Base-by-base conservation (phyloP, 2,888 invertebrate species). In the Arge pagana region DNA sequence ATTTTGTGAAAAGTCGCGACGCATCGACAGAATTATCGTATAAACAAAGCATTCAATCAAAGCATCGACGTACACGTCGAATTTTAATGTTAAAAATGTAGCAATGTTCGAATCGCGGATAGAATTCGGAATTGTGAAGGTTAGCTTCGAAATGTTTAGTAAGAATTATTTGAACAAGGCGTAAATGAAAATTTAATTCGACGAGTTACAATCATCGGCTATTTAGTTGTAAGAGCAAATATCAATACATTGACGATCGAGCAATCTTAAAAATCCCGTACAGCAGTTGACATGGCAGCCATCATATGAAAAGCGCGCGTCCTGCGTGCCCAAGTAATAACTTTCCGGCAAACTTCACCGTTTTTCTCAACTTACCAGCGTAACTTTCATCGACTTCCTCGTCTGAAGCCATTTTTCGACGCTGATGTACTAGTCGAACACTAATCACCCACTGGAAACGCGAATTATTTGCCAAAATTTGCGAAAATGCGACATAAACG, bases 321-420 rank as follows among this genome's bases (percentile, higher is more conserved):
- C 68, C 66, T 71, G 60, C 61, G 61, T 61, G 61, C 59, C 45
- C 16, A 59, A 59, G 55, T 58, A 56, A n/a, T 56, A 57, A 58
- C 56, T 61, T 59, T 63, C 60, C 60, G 62, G 61, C 50, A 53
- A 57, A 57, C 50, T 58, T 55, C 43, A 37, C 31, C 7, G n/a
- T 48, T 48, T 48, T 24, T 31, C 16, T 31, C 15, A 23, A 79
- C 87, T 89, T 83, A 91, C 92, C 91, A 83, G 89, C 90, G 76
- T 86, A 88, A 77, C 86, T 88, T 77, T 90, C 92, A 71, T 91
- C 91, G 77, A 90, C 86, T 80, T 91, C 91, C 74, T 91, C 91
- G 72, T 91, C 91, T 61, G 91, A 91, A 79, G 90, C 91, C 91
- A 91, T 91, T 78, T 59, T 66, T 54, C 30, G 28, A 49, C 49